A percentile compares a stretch with the other conserved stretches of the same genome.
Evolutionary conservation across 2,113 vertebrate genomes (phyloP).

Genomic region (Passer montanus): DNA sequence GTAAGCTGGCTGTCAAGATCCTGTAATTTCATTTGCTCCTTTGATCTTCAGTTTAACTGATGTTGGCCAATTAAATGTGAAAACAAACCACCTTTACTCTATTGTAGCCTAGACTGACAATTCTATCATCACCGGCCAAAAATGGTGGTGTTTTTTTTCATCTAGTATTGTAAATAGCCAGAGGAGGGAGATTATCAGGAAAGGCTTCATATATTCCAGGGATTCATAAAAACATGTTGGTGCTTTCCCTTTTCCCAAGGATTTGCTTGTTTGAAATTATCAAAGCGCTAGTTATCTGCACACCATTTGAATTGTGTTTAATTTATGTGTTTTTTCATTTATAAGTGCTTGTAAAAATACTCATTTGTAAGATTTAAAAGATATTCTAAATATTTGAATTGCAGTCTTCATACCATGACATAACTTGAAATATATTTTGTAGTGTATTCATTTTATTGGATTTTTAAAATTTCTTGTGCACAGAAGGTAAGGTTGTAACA

Average conservation of each 20-base stretch:
- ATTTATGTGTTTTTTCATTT: background rate
- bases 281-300: background rate
- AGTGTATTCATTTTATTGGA: background rate
- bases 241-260: background rate
- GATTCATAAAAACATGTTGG: background rate
- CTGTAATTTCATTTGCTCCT: background rate
- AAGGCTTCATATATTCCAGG: background rate
- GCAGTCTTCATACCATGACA: background rate
- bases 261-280: background rate
- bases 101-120: background rate
- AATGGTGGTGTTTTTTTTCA: background rate
- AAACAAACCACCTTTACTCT: background rate
- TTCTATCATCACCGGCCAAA: background rate
- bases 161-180: background rate
- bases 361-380: background rate
- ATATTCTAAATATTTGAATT: background rate
- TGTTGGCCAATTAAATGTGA: background rate
- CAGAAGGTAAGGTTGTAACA: background rate
- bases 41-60: background rate
- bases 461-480: background rate
- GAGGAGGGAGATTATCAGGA: background rate
- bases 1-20: background rate
- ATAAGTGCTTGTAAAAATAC: background rate
- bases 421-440: background rate
- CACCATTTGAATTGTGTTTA: background rate